Conservation (phyloP, 2,797 vertebrate genomes). For the Dipus sagitta region DNA sequence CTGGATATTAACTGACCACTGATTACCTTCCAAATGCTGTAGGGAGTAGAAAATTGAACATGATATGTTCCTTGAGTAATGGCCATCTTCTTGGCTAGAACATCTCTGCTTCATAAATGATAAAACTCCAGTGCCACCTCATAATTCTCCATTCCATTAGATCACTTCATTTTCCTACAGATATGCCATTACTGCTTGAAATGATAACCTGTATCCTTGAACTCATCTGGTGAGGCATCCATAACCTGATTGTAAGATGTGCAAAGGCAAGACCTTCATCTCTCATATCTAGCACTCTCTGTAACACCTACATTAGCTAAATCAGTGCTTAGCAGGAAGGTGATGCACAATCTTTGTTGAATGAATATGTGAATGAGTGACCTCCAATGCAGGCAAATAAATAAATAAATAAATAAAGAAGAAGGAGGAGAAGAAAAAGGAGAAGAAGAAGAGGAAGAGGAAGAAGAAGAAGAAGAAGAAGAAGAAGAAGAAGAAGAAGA, state of each 20-base stretch:
- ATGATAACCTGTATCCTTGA: not conserved
- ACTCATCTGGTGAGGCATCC: not conserved
- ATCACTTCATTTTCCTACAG: not conserved
- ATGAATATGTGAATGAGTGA: not conserved
- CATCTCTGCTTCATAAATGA: not conserved
- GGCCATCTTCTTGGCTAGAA: not conserved
- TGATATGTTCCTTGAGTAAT: not conserved
- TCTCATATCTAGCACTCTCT: not conserved
- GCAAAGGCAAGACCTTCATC: not conserved
- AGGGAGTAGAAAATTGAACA: not conserved
- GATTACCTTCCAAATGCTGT: not conserved
- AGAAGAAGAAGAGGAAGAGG: too few species aligned
- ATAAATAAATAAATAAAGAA: too few species aligned
- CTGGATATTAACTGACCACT: not conserved
- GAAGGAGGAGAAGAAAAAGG: too few species aligned
- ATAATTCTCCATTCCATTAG: not conserved
- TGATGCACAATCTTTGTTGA: not conserved
- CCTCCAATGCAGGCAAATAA: not conserved
- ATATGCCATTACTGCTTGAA: not conserved
- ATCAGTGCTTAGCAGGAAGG: not conserved
- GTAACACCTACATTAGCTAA: not conserved
- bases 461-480: too few species aligned
- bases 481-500: too few species aligned
- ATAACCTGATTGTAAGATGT: not conserved
- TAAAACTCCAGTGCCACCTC: not conserved